Evolutionary conservation across 2,888 invertebrate genomes (phyloP).

Genomic region (Temnothorax ravouxi): DNA sequence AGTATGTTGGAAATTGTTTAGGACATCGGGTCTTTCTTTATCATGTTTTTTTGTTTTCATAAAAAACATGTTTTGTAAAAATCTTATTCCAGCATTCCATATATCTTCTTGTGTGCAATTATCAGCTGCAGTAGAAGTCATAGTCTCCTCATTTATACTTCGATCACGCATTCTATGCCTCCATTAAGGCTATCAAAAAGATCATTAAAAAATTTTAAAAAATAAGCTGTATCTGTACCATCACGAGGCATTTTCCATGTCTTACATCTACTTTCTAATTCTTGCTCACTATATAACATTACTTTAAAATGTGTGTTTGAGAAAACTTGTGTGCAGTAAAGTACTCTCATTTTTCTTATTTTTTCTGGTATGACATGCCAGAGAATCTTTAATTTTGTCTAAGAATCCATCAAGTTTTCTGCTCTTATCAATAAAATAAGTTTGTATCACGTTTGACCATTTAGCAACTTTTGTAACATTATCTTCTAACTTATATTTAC

Average conservation of each 20-base stretch:
- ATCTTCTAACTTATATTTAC: background rate
- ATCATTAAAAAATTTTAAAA: background rate
- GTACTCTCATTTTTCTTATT: background rate
- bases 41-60: background rate
- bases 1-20: background rate
- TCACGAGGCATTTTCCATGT: background rate
- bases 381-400: background rate
- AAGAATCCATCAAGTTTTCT: background rate
- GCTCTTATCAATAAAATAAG: constrained; percentile 2
- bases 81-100: background rate
- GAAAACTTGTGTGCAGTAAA: background rate
- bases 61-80: background rate
- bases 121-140: background rate
- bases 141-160: background rate
- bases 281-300: background rate
- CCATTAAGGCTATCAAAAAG: background rate
- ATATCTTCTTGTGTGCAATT: background rate
- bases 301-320: background rate
- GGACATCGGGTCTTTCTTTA: background rate
- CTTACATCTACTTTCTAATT: background rate
- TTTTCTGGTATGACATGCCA: background rate
- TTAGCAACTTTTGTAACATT: background rate
- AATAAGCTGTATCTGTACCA: background rate
- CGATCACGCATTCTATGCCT: background rate
- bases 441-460: background rate